phyloP scores from a whole-genome alignment of 2,888 invertebrate genomes.

The Gerosis bhagava region DNA sequence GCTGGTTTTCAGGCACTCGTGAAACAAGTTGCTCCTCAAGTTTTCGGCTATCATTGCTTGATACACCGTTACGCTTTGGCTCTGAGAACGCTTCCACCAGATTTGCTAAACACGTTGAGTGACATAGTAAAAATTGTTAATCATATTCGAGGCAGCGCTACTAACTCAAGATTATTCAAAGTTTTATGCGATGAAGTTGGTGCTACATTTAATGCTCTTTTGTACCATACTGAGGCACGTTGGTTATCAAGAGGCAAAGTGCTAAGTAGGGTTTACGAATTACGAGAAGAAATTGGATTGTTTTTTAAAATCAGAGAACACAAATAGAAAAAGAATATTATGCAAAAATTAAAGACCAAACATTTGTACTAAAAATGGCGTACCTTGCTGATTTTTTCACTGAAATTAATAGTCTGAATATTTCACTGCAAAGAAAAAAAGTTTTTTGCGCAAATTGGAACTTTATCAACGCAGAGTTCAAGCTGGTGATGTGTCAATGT shows the following conservation, averaged over 20 bases:
- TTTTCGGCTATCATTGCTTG: constrained; percentile 32
- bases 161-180: constrained; percentile 29
- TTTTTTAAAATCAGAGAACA: too few species aligned
- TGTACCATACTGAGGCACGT: constrained; percentile 32
- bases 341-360: too few species aligned
- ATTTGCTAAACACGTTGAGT: constrained; percentile 32
- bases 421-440: constrained; percentile 28
- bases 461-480: constrained; percentile 37
- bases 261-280: constrained; percentile 31
- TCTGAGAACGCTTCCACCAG: constrained; percentile 27
- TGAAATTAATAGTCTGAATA: too few species aligned
- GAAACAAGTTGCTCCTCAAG: constrained; percentile 37
- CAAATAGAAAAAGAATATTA: too few species aligned
- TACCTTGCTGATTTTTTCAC: too few species aligned
- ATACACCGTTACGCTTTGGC: constrained; percentile 37
- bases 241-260: constrained; percentile 30
- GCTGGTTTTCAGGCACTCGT: constrained; percentile 37
- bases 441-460: constrained; percentile 35
- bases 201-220: constrained; percentile 31
- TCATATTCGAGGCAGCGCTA: constrained; percentile 34
- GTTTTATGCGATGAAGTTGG: constrained; percentile 31
- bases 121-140: constrained; percentile 36
- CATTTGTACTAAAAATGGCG: too few species aligned
- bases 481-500: constrained; percentile 35
- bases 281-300: constrained; percentile 31